Evolutionary conservation across 2,113 vertebrate species (phyloP).

Genomic region (Mungos mungo): DNA sequence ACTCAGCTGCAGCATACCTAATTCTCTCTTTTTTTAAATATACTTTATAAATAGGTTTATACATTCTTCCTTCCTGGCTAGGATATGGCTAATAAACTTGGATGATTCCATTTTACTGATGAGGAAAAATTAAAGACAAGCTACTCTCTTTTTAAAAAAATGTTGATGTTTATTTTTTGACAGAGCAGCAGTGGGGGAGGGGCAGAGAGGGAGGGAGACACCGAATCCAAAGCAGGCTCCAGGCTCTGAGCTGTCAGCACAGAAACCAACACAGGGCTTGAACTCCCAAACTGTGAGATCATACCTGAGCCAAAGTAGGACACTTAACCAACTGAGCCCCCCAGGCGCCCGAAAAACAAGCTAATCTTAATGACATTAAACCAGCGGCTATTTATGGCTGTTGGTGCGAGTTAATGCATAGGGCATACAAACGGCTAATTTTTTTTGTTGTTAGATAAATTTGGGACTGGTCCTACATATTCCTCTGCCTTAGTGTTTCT

Average conservation of each 20-base stretch:
- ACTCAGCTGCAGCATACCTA: neutral
- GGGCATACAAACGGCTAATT: neutral
- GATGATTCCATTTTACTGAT: neutral
- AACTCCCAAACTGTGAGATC: neutral
- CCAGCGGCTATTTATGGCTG: neutral
- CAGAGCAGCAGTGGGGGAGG: neutral
- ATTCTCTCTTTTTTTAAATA: constrained; percentile 10
- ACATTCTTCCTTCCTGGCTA: neutral
- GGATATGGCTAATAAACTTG: neutral
- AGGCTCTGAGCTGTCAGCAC: neutral
- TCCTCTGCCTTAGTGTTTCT: neutral
- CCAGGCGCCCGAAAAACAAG: neutral
- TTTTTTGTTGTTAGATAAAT: neutral
- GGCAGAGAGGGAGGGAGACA: neutral
- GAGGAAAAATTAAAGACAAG: neutral
- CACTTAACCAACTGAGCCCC: neutral
- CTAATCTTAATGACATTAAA: neutral
- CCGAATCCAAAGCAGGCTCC: neutral
- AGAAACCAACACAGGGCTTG: neutral
- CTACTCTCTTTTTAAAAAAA: neutral
- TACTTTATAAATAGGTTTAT: neutral
- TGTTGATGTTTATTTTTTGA: no score
- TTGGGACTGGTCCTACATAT: neutral
- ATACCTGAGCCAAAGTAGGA: neutral
- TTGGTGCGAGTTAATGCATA: neutral